Percentiles rank a stretch among this genome's conserved stretches.
These are phyloP conservation scores for Chymomyza procnemis DNA, from an alignment of 2,888 invertebrate genomes.

Conservation along the genomic window DNA sequence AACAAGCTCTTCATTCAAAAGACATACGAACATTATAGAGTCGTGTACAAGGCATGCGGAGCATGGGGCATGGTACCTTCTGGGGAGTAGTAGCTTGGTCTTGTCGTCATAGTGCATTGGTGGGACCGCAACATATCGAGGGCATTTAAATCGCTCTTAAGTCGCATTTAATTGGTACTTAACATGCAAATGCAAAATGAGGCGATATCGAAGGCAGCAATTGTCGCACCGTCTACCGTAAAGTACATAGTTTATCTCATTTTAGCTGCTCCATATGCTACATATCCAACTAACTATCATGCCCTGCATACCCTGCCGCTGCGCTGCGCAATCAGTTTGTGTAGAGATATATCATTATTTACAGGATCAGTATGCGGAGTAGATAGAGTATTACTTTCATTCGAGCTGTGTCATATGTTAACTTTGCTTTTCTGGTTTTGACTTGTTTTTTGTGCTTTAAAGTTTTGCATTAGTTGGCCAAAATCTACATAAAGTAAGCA, in stretches of 20 bases:
- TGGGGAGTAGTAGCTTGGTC: background rate
- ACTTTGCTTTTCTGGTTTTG: constrained; percentile 4
- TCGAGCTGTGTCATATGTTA: background rate
- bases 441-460: constrained; percentile 1
- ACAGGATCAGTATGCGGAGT: constrained; percentile 27
- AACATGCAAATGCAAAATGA: constrained; percentile 62
- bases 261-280: background rate
- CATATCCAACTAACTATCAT: constrained; percentile 5
- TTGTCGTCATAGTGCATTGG: constrained; percentile 17
- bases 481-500: background rate
- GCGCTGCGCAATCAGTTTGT: background rate
- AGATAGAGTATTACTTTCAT: too few species aligned
- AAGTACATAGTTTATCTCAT: background rate
- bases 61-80: too few species aligned
- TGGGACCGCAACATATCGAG: constrained; percentile 47
- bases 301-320: too few species aligned
- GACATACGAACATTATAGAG: too few species aligned
- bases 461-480: constrained; percentile 13
- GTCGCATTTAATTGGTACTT: constrained; percentile 61
- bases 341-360: constrained; percentile 28
- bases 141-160: constrained; percentile 61
- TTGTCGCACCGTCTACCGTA: constrained; percentile 32
- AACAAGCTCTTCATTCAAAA: too few species aligned
- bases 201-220: constrained; percentile 46
- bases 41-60: too few species aligned